phyloP scores from a whole-genome alignment of 2,113 vertebrate species.

The Laticauda laticaudata region DNA sequence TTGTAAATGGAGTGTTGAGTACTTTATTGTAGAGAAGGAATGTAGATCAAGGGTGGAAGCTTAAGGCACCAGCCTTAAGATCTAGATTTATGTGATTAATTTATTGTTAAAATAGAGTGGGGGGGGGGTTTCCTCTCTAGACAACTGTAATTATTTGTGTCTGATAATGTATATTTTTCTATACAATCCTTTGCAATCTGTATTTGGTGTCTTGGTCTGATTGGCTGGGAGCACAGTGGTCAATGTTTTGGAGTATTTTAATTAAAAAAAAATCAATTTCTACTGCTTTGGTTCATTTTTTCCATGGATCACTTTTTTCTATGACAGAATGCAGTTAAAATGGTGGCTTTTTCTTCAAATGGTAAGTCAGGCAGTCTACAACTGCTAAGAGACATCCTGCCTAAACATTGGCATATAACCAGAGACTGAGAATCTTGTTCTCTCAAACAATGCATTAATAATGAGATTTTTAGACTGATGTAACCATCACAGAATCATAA shows the following conservation, averaged over 20 bases:
- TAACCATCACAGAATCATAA: background rate
- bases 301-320: background rate
- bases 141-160: background rate
- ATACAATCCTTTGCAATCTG: background rate
- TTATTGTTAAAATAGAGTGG: background rate
- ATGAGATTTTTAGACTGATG: background rate
- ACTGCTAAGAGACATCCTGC: background rate
- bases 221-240: background rate
- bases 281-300: background rate
- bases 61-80: background rate
- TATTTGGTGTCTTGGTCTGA: background rate
- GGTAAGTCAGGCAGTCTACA: background rate
- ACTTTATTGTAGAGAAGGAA: background rate
- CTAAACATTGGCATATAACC: background rate
- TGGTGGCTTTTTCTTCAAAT: background rate
- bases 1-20: background rate
- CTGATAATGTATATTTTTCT: background rate
- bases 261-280: background rate
- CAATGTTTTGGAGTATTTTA: background rate
- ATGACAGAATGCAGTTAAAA: background rate
- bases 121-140: background rate
- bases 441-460: background rate
- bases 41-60: background rate
- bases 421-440: background rate
- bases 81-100: background rate